These are phyloP conservation scores for Hypsibius dujardini DNA, from an alignment of 1,140 invertebrate genomes.

Conservation along the genomic window DNA sequence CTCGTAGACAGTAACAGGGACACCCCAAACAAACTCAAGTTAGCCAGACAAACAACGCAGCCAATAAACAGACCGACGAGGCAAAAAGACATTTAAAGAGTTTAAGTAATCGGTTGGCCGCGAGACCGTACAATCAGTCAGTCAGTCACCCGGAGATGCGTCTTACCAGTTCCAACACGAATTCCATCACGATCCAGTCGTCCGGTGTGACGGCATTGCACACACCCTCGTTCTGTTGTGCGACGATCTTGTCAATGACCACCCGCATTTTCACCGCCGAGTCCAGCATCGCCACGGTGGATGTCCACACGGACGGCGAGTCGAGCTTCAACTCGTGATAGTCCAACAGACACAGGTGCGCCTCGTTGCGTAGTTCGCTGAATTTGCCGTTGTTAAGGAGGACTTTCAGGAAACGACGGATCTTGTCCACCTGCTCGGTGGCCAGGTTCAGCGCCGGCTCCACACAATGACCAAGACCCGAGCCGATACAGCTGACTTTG, in stretches of 20 bases:
- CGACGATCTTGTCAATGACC: neutral
- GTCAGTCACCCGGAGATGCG: no score
- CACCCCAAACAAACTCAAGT: no score
- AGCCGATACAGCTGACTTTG: slow-evolving; percentile 5
- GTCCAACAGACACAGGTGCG: neutral
- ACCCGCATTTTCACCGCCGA: neutral
- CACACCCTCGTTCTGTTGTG: neutral
- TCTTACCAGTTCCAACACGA: neutral
- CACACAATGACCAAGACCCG: neutral
- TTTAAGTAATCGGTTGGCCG: no score
- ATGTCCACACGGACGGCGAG: neutral
- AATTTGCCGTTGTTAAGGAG: neutral
- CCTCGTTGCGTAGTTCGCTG: neutral
- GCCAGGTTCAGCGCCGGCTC: neutral
- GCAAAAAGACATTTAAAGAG: no score
- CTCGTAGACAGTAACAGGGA: no score
- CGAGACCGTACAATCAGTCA: no score
- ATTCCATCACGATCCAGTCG: neutral
- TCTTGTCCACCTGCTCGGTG: neutral
- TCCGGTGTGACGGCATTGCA: neutral
- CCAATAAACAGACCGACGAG: no score
- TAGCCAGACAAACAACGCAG: no score
- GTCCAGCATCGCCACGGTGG: neutral
- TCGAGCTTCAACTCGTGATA: neutral
- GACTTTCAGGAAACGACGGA: neutral